These are phyloP conservation scores for Oreochromis aureus DNA, from an alignment of 2,113 vertebrate genomes.

Conservation along the genomic window DNA sequence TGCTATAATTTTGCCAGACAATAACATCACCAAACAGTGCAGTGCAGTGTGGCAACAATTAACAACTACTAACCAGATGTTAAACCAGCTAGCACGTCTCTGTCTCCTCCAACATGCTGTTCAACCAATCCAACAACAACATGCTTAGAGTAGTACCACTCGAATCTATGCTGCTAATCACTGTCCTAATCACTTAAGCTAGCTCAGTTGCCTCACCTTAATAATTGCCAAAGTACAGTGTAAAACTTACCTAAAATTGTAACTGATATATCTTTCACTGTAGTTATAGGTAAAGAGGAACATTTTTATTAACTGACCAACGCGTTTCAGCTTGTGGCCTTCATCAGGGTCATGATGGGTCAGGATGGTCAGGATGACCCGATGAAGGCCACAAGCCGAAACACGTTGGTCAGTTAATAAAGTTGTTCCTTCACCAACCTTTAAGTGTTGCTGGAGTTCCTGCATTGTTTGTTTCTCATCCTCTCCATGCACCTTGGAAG, in stretches of 20 bases:
- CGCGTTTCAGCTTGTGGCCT: accelerated
- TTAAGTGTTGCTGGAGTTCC: not conserved
- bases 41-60: not conserved
- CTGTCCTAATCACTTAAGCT: not conserved
- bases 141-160: not conserved
- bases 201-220: not conserved
- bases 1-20: not conserved
- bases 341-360: not conserved
- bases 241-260: not conserved
- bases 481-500: not conserved
- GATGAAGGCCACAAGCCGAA: not conserved
- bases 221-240: not conserved
- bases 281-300: not conserved
- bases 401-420: not conserved
- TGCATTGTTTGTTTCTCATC: not conserved
- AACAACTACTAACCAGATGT: not conserved
- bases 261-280: not conserved
- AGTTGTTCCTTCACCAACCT: not conserved
- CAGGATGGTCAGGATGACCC: not conserved
- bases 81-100: not conserved
- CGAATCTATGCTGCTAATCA: not conserved
- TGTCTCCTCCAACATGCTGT: not conserved
- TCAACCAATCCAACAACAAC: not conserved
- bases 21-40: not conserved
- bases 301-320: not conserved